Conservation (phyloP, 1,140 invertebrate genomes). For the Caenorhabditis elegans region WBcel235 BX284606.5:10775501-10776000, state of each 20-base stretch:
- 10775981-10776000: slow-evolving; percentile 10
- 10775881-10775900: slow-evolving; percentile 34
- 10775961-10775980: background rate
- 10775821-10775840: slow-evolving; percentile 32
- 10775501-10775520: slow-evolving; percentile 1
- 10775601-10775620: slow-evolving; percentile 40
- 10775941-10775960: slow-evolving; percentile 20
- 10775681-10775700: background rate
- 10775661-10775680: background rate
- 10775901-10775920: slow-evolving; percentile 21
- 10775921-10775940: slow-evolving; percentile 26
- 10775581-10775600: slow-evolving; percentile 50
- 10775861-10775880: slow-evolving; percentile 28
- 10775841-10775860: slow-evolving; percentile 28
- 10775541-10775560: slow-evolving; percentile 49
- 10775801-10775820: background rate
- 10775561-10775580: slow-evolving; percentile 46
- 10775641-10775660: slow-evolving; percentile 20
- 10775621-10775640: slow-evolving; percentile 27
- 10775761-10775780: background rate
- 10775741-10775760: slow-evolving; percentile 37
- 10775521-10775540: slow-evolving; percentile 44
- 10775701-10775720: slow-evolving; percentile 5
- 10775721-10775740: slow-evolving; percentile 28
- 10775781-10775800: background rate